A percentile compares a stretch with the other conserved stretches of the same genome.
phyloP scores from a whole-genome alignment of 2,113 vertebrate genomes.

The Cynocephalus volans region DNA sequence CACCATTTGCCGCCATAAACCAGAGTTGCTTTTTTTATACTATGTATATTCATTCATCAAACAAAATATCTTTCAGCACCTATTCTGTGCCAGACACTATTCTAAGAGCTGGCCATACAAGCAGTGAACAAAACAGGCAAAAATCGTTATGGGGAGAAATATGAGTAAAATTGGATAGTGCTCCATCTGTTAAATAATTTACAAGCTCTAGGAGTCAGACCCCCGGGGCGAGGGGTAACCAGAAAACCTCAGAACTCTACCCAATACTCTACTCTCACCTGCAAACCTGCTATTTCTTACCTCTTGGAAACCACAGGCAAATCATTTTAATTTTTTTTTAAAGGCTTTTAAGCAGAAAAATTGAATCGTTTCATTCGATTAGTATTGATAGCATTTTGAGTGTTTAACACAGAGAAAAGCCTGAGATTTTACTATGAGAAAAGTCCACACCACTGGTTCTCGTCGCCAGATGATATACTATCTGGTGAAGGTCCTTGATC shows the following conservation, averaged over 20 bases:
- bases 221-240: not conserved
- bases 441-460: conserved; percentile 1
- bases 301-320: not conserved
- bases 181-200: conserved; percentile 41
- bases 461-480: not conserved
- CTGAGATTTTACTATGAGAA: conserved; percentile 17
- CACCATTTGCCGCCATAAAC: not conserved
- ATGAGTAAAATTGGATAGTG: not conserved
- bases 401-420: not conserved
- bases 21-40: not conserved
- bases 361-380: conserved; percentile 4
- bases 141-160: not conserved
- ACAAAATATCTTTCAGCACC: conserved; percentile 6
- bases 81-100: not conserved
- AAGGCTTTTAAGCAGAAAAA: not conserved
- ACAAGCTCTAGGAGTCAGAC: not conserved
- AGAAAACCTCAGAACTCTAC: not conserved
- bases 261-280: not conserved
- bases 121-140: not conserved
- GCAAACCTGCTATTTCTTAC: not conserved
- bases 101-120: not conserved
- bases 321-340: not conserved
- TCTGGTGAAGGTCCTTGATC: not conserved
- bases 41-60: not conserved
- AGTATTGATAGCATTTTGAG: not conserved